Evolutionary conservation across 2,113 vertebrate genomes (phyloP).

Genomic region (Emydocephalus ijimae): DNA sequence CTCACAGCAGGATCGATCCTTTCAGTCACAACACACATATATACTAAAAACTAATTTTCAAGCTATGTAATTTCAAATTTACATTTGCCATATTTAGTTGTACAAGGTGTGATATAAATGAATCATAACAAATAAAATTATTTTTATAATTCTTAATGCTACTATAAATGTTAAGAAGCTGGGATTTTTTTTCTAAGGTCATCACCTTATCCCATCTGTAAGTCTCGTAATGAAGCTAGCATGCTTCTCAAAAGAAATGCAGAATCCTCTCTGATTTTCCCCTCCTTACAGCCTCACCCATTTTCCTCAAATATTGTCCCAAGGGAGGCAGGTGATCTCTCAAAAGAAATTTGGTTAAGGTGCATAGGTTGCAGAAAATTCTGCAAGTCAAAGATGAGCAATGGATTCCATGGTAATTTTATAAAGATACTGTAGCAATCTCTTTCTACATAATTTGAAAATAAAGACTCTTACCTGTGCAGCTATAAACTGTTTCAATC

Average conservation of each 20-base stretch:
- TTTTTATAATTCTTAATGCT: background rate
- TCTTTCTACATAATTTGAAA: background rate
- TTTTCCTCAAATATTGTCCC: background rate
- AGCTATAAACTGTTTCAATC: constrained; percentile 96
- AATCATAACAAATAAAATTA: background rate
- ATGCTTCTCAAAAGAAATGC: background rate
- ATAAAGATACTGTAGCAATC: background rate
- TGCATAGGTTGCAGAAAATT: background rate
- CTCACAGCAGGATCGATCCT: no score
- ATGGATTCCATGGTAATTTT: background rate
- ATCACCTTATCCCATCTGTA: no score
- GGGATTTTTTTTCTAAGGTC: background rate
- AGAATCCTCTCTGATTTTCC: background rate
- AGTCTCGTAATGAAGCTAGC: background rate
- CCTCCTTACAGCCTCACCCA: background rate
- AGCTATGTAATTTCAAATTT: background rate
- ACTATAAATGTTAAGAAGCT: background rate
- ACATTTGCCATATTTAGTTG: background rate
- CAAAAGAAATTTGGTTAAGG: background rate
- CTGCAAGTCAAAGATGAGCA: background rate
- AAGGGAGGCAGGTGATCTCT: background rate
- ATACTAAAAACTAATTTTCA: background rate
- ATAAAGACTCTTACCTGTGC: constrained; percentile 79
- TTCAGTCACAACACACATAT: background rate
- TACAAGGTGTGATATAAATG: background rate